Base-by-base conservation (phyloP, 2,888 invertebrate species). In the Melieria picta region DNA sequence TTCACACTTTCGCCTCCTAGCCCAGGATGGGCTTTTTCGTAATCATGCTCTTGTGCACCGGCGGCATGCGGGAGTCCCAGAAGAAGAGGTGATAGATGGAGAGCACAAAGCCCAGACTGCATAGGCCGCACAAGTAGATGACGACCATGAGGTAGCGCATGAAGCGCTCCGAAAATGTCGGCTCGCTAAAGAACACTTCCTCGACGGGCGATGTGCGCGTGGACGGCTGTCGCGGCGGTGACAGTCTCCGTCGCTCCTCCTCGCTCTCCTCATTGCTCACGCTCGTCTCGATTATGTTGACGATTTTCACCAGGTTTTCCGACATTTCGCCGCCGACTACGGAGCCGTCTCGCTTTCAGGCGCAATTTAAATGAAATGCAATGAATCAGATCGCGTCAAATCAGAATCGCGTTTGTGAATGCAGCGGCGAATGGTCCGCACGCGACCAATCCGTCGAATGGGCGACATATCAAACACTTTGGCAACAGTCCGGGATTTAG, bases 41-140 rank as follows among this genome's bases (percentile, higher is more conserved):
- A n/a, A 72, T 64, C 48, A 55, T 79, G 1, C 83, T 80, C 75
- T 85, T 85, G 72, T 80, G 85, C 50, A 85, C 81, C n/a, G 85
- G 86, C 48, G 86, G 86, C 86, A 86, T 86, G 52, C 81, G 80
- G 0, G 86, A 86, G 71, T 86, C 86, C 86, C 86, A 86, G 75
- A 86, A 84, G 75, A 86, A 86, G 55, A 86, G 76, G 72, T 85
- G 84, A 72, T 86, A 86, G 72, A 86, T 80, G 50, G 86, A 86
- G 3, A 86, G 79, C 43, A 84, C 76, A 74, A 86, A 82, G 13
- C 86, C 86, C 47, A 86, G 65, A 63, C 85, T 82, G 73, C 85
- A 84, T 7, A 86, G 78, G 4, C 82, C 85, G 62, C 83, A 84
- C 72, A 86, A 72, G 74, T 86, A 86, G 69, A 86, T 77, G 60